These are phyloP conservation scores for Pluvianellus socialis DNA, from an alignment of 2,113 vertebrate species.

Conservation along the genomic window DNA sequence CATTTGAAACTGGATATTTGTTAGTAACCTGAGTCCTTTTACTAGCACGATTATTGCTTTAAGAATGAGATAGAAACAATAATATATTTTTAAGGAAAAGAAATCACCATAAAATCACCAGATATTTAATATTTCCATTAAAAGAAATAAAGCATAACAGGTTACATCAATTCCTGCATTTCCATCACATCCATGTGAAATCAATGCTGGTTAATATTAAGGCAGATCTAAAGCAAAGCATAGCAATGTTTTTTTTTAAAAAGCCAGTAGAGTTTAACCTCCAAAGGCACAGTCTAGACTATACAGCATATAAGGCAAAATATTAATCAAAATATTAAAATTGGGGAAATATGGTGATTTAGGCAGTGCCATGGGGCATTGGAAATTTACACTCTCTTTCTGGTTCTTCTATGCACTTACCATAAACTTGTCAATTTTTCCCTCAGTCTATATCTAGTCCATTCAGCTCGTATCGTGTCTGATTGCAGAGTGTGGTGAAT, in stretches of 20 bases:
- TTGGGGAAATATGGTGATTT: background rate
- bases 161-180: background rate
- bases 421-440: background rate
- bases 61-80: background rate
- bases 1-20: background rate
- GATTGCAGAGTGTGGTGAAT: background rate
- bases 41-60: background rate
- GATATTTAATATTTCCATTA: background rate
- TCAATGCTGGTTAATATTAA: background rate
- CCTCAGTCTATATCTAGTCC: background rate
- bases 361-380: rapidly evolving
- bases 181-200: background rate
- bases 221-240: background rate
- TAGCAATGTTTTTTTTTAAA: background rate
- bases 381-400: background rate
- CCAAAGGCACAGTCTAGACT: background rate
- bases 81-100: background rate
- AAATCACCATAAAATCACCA: background rate
- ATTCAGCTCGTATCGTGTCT: background rate
- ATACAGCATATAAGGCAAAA: background rate
- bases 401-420: background rate
- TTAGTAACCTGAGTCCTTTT: background rate
- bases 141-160: background rate
- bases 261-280: background rate
- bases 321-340: background rate